A percentile compares a stretch with the other conserved stretches of the same genome.
phyloP scores from a whole-genome alignment of 2,888 invertebrate genomes.

The Periphyllus acericola region DNA sequence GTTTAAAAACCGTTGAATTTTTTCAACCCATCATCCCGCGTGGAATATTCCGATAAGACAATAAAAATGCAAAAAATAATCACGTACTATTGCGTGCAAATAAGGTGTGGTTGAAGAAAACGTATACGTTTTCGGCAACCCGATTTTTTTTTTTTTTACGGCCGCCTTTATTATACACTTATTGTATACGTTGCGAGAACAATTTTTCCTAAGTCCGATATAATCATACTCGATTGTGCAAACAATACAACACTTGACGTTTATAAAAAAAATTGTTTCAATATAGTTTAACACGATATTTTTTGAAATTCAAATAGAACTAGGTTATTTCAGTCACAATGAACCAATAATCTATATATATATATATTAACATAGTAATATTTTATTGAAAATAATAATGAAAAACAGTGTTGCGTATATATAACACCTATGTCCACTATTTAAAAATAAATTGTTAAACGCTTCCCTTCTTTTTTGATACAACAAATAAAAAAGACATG shows the following conservation, averaged over 20 bases:
- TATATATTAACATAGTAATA: too few relatives aligned
- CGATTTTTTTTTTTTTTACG: neutral
- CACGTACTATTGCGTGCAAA: slow-evolving; percentile 34
- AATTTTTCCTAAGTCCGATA: neutral
- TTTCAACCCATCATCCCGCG: neutral
- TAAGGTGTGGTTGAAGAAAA: slow-evolving; percentile 1
- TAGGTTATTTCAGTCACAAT: too few relatives aligned
- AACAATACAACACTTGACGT: neutral
- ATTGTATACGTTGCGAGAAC: neutral
- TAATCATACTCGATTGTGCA: neutral
- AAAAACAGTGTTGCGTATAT: too few relatives aligned
- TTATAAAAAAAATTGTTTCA: neutral
- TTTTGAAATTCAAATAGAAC: neutral
- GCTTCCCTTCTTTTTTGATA: neutral
- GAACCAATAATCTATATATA: too few relatives aligned
- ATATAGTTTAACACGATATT: neutral
- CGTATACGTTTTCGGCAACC: neutral
- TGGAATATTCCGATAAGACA: slow-evolving; percentile 13
- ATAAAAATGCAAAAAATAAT: slow-evolving; percentile 46
- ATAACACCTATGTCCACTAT: neutral
- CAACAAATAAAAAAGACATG: too few relatives aligned
- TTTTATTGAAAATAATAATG: too few relatives aligned
- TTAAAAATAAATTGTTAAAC: neutral
- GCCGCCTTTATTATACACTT: neutral
- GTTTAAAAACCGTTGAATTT: slow-evolving; percentile 34